A percentile compares a stretch with the other conserved stretches of the same genome.
phyloP scores from a whole-genome alignment of 1,140 invertebrate species.

The Bombyx mandarina region DNA sequence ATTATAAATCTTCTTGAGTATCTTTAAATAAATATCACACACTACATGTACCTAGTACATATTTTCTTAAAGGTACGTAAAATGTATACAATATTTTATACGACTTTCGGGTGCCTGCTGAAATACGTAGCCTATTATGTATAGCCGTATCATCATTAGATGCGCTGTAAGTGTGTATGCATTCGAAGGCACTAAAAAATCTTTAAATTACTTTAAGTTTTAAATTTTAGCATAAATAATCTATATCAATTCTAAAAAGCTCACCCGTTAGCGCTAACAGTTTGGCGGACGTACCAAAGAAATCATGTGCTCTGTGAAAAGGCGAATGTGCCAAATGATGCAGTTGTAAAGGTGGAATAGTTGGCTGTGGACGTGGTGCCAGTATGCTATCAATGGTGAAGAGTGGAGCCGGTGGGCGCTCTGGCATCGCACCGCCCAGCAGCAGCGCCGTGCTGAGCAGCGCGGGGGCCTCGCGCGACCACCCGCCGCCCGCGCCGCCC shows the following conservation, averaged over 20 bases:
- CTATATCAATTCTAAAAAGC: constrained; percentile 1
- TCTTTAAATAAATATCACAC: too few relatives aligned
- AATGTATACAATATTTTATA: too few relatives aligned
- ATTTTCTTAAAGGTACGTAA: too few relatives aligned
- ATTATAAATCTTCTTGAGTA: too few relatives aligned
- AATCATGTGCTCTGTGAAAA: constrained; percentile 77
- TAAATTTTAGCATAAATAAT: neutral
- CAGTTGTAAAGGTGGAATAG: constrained; percentile 61
- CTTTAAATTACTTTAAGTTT: too few relatives aligned
- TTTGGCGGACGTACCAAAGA: constrained; percentile 76
- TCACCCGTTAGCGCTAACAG: constrained; percentile 4
- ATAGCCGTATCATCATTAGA: too few relatives aligned
- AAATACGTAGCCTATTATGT: too few relatives aligned
- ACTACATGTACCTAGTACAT: too few relatives aligned
- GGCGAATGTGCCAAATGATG: constrained; percentile 60
- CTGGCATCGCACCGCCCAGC: constrained; percentile 52
- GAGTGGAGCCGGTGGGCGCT: constrained; percentile 74
- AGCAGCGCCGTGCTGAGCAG: constrained; percentile 60
- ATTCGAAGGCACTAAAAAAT: too few relatives aligned
- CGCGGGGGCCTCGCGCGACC: constrained; percentile 50
- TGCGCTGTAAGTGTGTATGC: too few relatives aligned
- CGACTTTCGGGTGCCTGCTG: too few relatives aligned
- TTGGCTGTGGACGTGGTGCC: constrained; percentile 72
- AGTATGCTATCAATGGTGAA: constrained; percentile 88
- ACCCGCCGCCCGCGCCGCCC: constrained; percentile 35